phyloP scores from a whole-genome alignment of 2,888 invertebrate species.

The Nematopogon swammerdamellus region DNA sequence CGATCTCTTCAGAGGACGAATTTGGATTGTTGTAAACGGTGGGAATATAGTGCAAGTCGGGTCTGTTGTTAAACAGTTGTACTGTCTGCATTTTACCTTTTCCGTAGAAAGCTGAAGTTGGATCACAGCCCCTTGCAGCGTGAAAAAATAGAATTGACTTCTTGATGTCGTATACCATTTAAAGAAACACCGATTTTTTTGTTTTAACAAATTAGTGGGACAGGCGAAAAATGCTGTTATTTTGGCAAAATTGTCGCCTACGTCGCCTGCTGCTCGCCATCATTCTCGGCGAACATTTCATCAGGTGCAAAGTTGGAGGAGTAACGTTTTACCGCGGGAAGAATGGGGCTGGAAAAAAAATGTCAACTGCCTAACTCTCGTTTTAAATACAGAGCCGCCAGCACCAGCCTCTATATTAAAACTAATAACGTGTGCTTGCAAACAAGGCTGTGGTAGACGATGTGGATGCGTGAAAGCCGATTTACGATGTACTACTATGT shows the following conservation, averaged over 20 bases:
- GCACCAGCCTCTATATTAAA: background rate
- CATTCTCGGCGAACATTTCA: constrained; percentile 5
- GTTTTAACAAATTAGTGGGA: too few relatives aligned
- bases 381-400: background rate
- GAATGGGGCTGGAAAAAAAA: constrained; percentile 6
- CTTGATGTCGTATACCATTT: too few relatives aligned
- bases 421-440: constrained; percentile 2
- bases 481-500: constrained; percentile 3
- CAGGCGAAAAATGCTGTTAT: constrained; percentile 4
- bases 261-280: constrained; percentile 5
- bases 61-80: too few relatives aligned
- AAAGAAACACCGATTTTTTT: too few relatives aligned
- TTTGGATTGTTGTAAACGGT: constrained; percentile 1
- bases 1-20: constrained; percentile 4
- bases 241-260: constrained; percentile 8
- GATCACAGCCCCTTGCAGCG: too few relatives aligned
- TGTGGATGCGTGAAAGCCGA: constrained; percentile 8
- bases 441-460: constrained; percentile 2
- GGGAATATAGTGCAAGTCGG: background rate
- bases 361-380: constrained; percentile 2
- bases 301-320: constrained; percentile 7
- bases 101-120: too few relatives aligned
- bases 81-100: too few relatives aligned
- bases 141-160: too few relatives aligned
- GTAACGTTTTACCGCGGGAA: constrained; percentile 4